Evolutionary conservation across 2,797 vertebrate genomes (phyloP).

Genomic region (Chiloscyllium punctatum): DNA sequence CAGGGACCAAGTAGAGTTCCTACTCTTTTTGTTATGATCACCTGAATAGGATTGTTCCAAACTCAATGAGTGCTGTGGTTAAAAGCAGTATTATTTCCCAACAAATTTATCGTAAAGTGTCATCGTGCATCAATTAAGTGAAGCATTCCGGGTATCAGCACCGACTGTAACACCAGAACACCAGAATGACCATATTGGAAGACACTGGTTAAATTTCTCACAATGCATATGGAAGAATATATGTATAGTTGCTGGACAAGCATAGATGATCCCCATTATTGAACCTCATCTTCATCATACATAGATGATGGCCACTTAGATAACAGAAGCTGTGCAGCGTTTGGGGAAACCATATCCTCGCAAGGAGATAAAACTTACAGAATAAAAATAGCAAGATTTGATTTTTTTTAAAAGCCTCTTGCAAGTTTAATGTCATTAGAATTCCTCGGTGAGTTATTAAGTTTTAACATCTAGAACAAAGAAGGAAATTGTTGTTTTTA

Average conservation of each 20-base stretch:
- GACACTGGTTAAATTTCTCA: background rate
- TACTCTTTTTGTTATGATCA: background rate
- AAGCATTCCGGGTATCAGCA: background rate
- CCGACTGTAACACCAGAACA: too few species aligned
- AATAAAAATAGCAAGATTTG: background rate
- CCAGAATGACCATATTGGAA: background rate
- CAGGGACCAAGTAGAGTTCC: background rate
- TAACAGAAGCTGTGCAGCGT: background rate
- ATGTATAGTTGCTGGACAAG: background rate
- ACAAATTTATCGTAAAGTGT: background rate
- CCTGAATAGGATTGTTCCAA: conserved; percentile 10
- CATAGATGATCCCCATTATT: background rate
- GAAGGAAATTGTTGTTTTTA: background rate
- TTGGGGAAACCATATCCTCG: background rate
- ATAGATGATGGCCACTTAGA: background rate
- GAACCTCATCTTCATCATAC: background rate
- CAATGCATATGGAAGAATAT: background rate
- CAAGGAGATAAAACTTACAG: background rate
- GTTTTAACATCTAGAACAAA: background rate
- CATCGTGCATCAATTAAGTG: background rate
- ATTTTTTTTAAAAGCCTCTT: background rate
- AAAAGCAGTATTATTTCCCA: background rate
- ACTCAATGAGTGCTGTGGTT: background rate
- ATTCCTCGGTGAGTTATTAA: background rate
- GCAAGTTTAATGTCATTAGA: background rate